Percentiles rank a stretch among this genome's conserved stretches.
phyloP scores from a whole-genome alignment of 2,113 vertebrate genomes.

The Brachyistius frenatus region DNA sequence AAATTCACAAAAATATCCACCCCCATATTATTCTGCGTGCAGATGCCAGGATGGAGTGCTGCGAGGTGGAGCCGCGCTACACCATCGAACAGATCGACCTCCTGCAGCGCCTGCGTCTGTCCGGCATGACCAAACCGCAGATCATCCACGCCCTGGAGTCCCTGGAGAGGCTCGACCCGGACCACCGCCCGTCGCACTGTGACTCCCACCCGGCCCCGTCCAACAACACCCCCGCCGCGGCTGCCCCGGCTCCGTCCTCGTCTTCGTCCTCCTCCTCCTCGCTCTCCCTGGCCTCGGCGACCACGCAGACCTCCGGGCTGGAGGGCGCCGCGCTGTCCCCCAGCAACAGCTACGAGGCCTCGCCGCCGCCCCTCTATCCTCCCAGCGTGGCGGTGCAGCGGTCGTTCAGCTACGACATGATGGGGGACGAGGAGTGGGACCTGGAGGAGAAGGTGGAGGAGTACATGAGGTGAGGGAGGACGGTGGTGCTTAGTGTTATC shows the following conservation, averaged over 20 bases:
- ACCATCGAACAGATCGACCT: conserved; percentile 90
- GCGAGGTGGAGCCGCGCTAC: conserved; percentile 87
- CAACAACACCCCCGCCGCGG: conserved; percentile 63
- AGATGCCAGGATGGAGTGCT: conserved; percentile 86
- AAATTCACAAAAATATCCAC: neutral
- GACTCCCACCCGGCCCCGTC: conserved; percentile 74
- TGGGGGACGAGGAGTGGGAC: conserved; percentile 88
- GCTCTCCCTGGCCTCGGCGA: conserved; percentile 84
- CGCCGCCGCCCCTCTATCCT: conserved; percentile 85
- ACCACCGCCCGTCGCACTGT: conserved; percentile 80
- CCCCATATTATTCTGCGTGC: neutral
- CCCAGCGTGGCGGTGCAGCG: conserved; percentile 80
- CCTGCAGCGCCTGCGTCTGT: conserved; percentile 86
- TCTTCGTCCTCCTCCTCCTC: conserved; percentile 86
- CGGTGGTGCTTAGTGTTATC: conserved; percentile 1
- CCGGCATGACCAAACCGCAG: conserved; percentile 88
- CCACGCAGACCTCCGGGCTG: conserved; percentile 86
- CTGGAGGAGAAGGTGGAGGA: conserved; percentile 89
- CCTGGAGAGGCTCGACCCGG: conserved; percentile 86
- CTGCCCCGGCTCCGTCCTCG: conserved; percentile 77
- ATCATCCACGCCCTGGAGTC: conserved; percentile 88
- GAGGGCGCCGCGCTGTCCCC: conserved; percentile 85
- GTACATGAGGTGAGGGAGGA: conserved; percentile 85
- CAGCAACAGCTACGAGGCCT: conserved; percentile 88
- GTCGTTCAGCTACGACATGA: conserved; percentile 85